Conservation (phyloP, 2,113 vertebrate genomes). For the Pluvianellus socialis region DNA sequence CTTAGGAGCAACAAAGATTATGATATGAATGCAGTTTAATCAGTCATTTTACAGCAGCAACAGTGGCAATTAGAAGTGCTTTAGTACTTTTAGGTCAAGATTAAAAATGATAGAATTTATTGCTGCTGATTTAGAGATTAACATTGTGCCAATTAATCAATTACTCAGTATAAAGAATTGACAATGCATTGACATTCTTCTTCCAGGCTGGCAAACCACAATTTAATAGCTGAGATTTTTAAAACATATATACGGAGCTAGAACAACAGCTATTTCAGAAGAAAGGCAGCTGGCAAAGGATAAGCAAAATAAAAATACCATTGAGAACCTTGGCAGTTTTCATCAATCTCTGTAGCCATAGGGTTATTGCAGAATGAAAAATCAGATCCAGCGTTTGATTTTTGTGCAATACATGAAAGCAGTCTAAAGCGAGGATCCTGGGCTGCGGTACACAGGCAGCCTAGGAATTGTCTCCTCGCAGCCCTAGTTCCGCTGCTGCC, state of each 20-base stretch:
- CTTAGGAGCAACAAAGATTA: conserved; percentile 57
- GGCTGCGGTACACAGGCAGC: background rate
- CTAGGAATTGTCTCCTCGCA: background rate
- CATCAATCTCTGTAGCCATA: background rate
- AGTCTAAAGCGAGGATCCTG: background rate
- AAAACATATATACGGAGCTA: background rate
- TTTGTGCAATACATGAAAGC: background rate
- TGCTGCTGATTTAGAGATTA: conserved; percentile 76
- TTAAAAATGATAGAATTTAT: conserved; percentile 72
- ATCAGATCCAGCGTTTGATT: background rate
- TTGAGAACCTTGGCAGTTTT: background rate
- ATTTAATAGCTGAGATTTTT: conserved; percentile 33
- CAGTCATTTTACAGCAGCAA: conserved; percentile 59
- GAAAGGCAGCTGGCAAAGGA: background rate
- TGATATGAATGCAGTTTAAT: conserved; percentile 54
- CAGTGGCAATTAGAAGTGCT: conserved; percentile 63
- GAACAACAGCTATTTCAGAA: background rate
- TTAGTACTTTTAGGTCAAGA: conserved; percentile 73
- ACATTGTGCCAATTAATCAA: conserved; percentile 76
- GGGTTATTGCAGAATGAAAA: background rate
- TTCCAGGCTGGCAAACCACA: conserved; percentile 64
- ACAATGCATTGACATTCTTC: conserved; percentile 74
- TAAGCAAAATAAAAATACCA: background rate
- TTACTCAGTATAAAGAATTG: conserved; percentile 66
- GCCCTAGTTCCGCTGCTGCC: background rate